phyloP scores from a whole-genome alignment of 2,113 vertebrate genomes.

The Helogale parvula region DNA sequence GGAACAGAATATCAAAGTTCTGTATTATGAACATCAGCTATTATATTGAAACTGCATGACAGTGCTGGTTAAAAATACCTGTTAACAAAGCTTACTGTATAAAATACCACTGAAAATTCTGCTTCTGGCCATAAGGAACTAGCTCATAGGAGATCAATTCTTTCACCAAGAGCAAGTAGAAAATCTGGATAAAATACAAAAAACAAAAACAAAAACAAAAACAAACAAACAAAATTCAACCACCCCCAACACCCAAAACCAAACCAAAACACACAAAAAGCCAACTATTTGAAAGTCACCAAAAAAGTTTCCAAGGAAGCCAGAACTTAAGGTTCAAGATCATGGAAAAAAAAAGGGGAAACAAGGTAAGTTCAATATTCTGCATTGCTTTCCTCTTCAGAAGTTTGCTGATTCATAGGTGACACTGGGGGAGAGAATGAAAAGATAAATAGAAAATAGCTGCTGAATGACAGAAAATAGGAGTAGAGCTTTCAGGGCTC shows the following conservation, averaged over 20 bases:
- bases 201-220: background rate
- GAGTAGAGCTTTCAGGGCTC: background rate
- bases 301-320: background rate
- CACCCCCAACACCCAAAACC: background rate
- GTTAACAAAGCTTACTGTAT: background rate
- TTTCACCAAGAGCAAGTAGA: conserved; percentile 16
- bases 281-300: background rate
- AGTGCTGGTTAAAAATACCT: background rate
- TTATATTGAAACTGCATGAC: background rate
- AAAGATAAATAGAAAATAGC: background rate
- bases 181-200: background rate
- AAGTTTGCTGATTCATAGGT: conserved; percentile 29
- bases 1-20: background rate
- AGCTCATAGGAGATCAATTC: background rate
- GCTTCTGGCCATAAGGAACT: conserved; percentile 8
- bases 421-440: background rate
- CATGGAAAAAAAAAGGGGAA: background rate
- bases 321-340: background rate
- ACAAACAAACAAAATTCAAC: background rate
- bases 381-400: background rate
- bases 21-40: background rate
- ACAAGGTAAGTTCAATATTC: background rate
- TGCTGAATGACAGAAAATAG: background rate
- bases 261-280: background rate
- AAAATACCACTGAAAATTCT: conserved; percentile 10